Base-by-base conservation (phyloP, 2,888 invertebrate genomes). In the Ormyrus labotus region DNA sequence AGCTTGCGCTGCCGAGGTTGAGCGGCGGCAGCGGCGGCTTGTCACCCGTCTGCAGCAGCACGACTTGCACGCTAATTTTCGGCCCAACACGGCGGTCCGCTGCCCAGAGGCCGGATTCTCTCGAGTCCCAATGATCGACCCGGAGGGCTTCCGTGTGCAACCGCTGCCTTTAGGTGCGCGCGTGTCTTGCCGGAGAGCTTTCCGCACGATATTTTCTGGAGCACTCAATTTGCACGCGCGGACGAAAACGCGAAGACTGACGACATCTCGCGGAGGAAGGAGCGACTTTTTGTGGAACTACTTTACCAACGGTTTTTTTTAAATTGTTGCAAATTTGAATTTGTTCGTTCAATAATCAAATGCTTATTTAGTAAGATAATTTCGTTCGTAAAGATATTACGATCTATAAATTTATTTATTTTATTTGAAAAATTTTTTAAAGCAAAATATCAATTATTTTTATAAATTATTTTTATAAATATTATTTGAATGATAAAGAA, bases 11-110 rank as follows among this genome's bases (percentile, higher is more conserved):
- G 34, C 34, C 34, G 34, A 34, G 34, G 70, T 63, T 67, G 68
- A 63, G 73, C 61, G 61, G 63, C 55, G 64, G 58, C 71, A 34
- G 34, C 34, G 34, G 34, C 68, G 63, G 61, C 63, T 61, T 58
- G 45, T 67, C 45, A 10, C 63, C 48, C 58, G 45, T 60, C 60
- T 47, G 11, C 74, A 64, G 34, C 34, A 34, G 34, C 60, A 60
- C 47, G 57, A 48, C 19, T 55, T 63, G 48, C 34, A 53, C 9
- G 48, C 47, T 47, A 6, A 2, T 34, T 34, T 34, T 34, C 68
- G 45, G 61, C 51, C 11, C 45, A 13, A 55, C 11, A n/a, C 8
- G 5, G 50, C 55, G 58, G 5, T 76, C 19, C 63, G 50, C 6
- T 10, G 51, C 58, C 61, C 55, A 48, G 55, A 6, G 8, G 3